Conservation (phyloP, 2,797 vertebrate genomes). For the Eulemur rubriventer region DNA sequence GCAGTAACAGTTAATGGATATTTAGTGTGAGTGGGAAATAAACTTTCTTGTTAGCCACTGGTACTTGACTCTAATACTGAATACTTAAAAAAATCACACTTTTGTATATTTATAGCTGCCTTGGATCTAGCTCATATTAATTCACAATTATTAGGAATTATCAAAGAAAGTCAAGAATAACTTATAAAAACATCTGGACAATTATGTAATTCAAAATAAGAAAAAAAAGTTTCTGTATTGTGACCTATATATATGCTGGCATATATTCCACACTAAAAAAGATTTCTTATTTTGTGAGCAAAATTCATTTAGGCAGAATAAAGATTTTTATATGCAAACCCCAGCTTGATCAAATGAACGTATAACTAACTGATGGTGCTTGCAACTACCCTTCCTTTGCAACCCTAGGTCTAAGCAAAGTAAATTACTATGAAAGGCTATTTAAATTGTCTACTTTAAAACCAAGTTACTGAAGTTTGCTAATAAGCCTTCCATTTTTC, state of each 20-base stretch:
- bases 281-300: not conserved
- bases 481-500: conserved; percentile 36
- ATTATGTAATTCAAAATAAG: not conserved
- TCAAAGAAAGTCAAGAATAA: not conserved
- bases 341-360: not conserved
- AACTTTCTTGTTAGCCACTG: not conserved
- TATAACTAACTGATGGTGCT: not conserved
- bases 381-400: not conserved
- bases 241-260: not conserved
- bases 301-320: not conserved
- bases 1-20: not conserved
- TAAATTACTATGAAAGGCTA: not conserved
- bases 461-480: conserved; percentile 6
- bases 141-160: not conserved
- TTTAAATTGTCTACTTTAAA: not conserved
- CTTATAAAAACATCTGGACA: not conserved
- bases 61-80: not conserved
- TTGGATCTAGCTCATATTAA: not conserved
- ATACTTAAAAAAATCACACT: not conserved
- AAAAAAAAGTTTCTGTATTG: not conserved
- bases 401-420: not conserved
- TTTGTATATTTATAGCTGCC: not conserved
- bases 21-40: not conserved
- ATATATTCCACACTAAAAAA: not conserved
- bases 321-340: not conserved